phyloP scores from a whole-genome alignment of 1,140 invertebrate genomes.

The Drosophila ercepeae region DNA sequence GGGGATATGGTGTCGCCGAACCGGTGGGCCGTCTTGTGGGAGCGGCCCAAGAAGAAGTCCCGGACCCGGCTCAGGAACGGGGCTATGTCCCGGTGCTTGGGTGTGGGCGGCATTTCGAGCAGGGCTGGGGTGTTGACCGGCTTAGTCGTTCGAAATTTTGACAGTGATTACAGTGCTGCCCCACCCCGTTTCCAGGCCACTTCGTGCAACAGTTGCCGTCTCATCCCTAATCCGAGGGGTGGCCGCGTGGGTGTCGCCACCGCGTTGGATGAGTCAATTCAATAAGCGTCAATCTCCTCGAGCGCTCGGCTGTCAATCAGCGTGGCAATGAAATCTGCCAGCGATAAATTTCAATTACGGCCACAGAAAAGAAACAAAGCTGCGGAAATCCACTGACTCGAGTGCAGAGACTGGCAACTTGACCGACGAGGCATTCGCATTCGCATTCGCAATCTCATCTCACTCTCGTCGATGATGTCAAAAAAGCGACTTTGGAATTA shows the following conservation, averaged over 20 bases:
- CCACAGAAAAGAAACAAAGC: slow-evolving; percentile 52
- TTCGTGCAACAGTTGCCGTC: slow-evolving; percentile 49
- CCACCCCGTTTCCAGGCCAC: slow-evolving; percentile 1
- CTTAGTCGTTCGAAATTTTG: slow-evolving; percentile 12
- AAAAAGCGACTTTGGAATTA: slow-evolving; percentile 66
- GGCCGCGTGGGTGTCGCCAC: slow-evolving; percentile 3
- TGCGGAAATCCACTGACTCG: slow-evolving; percentile 12
- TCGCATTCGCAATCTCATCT: slow-evolving; percentile 41
- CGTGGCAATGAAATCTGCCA: slow-evolving; percentile 55
- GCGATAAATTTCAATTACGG: slow-evolving; percentile 75
- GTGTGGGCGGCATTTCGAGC: slow-evolving; percentile 37
- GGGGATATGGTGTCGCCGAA: slow-evolving; percentile 34
- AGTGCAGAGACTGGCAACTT: slow-evolving; percentile 28
- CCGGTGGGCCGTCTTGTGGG: slow-evolving; percentile 35
- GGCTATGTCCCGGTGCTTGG: slow-evolving; percentile 57
- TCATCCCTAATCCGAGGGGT: slow-evolving; percentile 11
- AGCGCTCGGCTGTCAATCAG: slow-evolving; percentile 65
- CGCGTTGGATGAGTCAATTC: slow-evolving; percentile 55
- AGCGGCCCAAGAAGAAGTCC: slow-evolving; percentile 60
- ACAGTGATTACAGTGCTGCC: slow-evolving; percentile 15
- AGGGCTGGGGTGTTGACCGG: not conserved
- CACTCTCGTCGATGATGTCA: slow-evolving; percentile 14
- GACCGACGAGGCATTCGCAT: slow-evolving; percentile 64
- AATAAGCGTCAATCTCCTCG: slow-evolving; percentile 73
- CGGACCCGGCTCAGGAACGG: slow-evolving; percentile 48